A percentile compares a stretch with the other conserved stretches of the same genome.
Evolutionary conservation across 2,888 invertebrate species (phyloP).

Genomic region (Pandemis corylana): DNA sequence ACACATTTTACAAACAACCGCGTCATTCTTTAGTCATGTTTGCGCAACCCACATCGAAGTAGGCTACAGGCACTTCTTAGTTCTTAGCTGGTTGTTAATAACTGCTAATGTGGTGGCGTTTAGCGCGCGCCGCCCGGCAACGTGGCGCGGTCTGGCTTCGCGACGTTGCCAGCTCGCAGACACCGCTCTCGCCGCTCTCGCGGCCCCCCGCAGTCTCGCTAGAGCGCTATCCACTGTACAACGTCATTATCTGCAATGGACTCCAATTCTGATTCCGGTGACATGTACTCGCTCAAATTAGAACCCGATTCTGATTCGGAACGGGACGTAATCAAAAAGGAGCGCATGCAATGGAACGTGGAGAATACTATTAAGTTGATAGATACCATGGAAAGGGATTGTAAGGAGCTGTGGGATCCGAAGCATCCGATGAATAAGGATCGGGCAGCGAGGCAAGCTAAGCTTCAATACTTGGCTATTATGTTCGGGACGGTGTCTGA

Average conservation of each 20-base stretch:
- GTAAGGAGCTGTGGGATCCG: constrained; percentile 72
- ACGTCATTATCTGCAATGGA: constrained; percentile 68
- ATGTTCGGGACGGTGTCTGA: constrained; percentile 70
- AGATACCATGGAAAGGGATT: constrained; percentile 67
- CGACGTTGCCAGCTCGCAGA: constrained; percentile 72
- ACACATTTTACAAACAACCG: constrained; percentile 29
- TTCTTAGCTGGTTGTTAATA: constrained; percentile 63
- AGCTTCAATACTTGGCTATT: constrained; percentile 68
- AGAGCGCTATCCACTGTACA: constrained; percentile 68
- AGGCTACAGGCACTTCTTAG: constrained; percentile 29
- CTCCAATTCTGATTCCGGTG: constrained; percentile 68
- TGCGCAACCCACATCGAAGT: constrained; percentile 34
- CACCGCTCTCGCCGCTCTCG: constrained; percentile 73
- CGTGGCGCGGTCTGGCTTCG: constrained; percentile 40
- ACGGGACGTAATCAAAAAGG: constrained; percentile 46
- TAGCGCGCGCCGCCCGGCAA: constrained; percentile 51
- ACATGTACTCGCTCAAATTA: constrained; percentile 66
- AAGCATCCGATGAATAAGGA: constrained; percentile 69
- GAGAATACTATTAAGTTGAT: constrained; percentile 73
- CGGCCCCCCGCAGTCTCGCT: constrained; percentile 75
- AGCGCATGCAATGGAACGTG: constrained; percentile 64
- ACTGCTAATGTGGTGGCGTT: constrained; percentile 63
- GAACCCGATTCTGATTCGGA: constrained; percentile 68
- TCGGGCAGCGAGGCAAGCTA: constrained; percentile 60
- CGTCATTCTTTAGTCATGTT: constrained; percentile 32